Conservation (phyloP, 1,140 invertebrate species). For the Heliconius hermathena region DNA sequence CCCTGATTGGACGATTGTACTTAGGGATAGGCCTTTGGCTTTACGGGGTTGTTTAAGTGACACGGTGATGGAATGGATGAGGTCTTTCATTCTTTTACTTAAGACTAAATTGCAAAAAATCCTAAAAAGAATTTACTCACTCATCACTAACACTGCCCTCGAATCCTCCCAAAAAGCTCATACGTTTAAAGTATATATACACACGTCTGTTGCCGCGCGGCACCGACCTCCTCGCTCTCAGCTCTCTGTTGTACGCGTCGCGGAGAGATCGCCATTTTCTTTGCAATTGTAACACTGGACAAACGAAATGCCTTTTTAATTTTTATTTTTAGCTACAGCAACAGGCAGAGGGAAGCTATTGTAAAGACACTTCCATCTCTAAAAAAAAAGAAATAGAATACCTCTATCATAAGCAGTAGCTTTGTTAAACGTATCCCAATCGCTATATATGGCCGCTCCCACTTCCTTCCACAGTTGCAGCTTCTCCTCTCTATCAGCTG, state of each 20-base stretch:
- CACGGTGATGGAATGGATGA: background rate
- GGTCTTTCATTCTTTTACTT: too few relatives aligned
- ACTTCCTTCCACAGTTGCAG: conserved; percentile 69
- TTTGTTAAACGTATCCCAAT: conserved; percentile 64
- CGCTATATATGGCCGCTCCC: conserved; percentile 61
- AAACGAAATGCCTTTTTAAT: background rate
- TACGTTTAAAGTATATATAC: conserved; percentile 71
- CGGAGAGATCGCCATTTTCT: conserved; percentile 71
- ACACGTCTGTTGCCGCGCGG: conserved; percentile 51
- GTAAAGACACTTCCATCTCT: too few relatives aligned
- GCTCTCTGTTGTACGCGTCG: conserved; percentile 72
- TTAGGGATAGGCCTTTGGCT: background rate
- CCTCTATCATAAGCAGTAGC: conserved; percentile 70
- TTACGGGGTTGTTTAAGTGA: background rate
- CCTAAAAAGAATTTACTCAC: conserved; percentile 41
- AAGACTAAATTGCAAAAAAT: too few relatives aligned
- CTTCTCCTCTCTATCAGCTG: conserved; percentile 60
- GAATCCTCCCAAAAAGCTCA: conserved; percentile 69
- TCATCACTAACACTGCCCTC: conserved; percentile 60
- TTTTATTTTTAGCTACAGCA: too few relatives aligned
- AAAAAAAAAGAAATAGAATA: conserved; percentile 25
- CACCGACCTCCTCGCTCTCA: conserved; percentile 54
- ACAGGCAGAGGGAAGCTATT: too few relatives aligned
- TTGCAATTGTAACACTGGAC: conserved; percentile 66
- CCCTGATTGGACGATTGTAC: conserved; percentile 2